A percentile compares a stretch with the other conserved stretches of the same genome.
Conservation (phyloP, 2,113 vertebrate species). For the Progne subis region DNA sequence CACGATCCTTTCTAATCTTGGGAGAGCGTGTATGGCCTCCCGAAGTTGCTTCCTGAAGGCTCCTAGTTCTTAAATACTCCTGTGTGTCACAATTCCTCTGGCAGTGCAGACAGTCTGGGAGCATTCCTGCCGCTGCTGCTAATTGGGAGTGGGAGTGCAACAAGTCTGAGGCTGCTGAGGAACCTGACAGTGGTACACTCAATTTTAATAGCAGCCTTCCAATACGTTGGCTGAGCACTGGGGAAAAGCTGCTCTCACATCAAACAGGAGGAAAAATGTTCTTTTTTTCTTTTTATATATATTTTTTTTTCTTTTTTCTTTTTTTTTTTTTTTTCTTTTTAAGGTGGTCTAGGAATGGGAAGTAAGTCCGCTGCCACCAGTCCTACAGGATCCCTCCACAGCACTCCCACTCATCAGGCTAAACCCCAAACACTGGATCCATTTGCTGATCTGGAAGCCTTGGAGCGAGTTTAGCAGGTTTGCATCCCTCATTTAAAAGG, state of each 20-base stretch:
- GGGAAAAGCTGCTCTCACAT: not conserved
- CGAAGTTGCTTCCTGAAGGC: not conserved
- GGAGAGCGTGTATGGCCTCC: not conserved
- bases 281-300: not conserved
- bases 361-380: conserved; percentile 93
- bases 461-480: conserved; percentile 83
- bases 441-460: conserved; percentile 92
- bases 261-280: not conserved
- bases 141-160: conserved; percentile 18
- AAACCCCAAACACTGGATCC: conserved; percentile 95
- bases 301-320: no score
- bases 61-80: not conserved
- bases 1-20: not conserved
- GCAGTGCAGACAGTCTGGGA: not conserved
- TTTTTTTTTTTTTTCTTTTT: not conserved
- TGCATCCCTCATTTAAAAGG: not conserved
- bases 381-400: conserved; percentile 91
- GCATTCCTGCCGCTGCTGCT: not conserved
- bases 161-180: conserved; percentile 9
- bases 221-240: not conserved
- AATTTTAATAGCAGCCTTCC: not conserved
- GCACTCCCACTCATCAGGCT: conserved; percentile 92
- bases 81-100: not conserved
- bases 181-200: not conserved
- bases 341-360: conserved; percentile 84